These are phyloP conservation scores for Propithecus deckenii DNA, from an alignment of 2,797 vertebrate genomes.

Conservation along the genomic window DNA sequence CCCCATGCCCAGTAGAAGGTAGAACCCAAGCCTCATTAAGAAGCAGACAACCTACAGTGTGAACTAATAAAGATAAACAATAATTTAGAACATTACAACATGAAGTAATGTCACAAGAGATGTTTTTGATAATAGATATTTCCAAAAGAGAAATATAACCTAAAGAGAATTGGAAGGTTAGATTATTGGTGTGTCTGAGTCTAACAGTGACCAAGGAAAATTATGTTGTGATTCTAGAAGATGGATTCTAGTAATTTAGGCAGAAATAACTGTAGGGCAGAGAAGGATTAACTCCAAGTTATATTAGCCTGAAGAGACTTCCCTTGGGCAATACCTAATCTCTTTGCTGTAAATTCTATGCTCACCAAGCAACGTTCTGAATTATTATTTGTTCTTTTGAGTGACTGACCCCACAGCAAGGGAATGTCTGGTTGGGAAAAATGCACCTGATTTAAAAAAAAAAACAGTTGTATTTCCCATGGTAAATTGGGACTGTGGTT, in stretches of 20 bases:
- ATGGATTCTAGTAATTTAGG: slow-evolving; percentile 78
- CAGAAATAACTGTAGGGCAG: slow-evolving; percentile 70
- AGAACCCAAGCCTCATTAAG: slow-evolving; percentile 55
- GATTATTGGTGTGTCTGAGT: slow-evolving; percentile 8
- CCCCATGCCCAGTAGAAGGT: not conserved
- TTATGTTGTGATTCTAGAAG: slow-evolving; percentile 69
- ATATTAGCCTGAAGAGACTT: slow-evolving; percentile 73
- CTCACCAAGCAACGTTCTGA: slow-evolving; percentile 66
- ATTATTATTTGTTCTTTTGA: slow-evolving; percentile 76
- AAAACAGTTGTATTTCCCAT: slow-evolving; percentile 70
- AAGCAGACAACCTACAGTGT: slow-evolving; percentile 28
- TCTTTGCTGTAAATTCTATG: slow-evolving; percentile 71
- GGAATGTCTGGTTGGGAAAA: slow-evolving; percentile 59
- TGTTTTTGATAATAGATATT: slow-evolving; percentile 56
- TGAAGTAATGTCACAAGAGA: slow-evolving; percentile 46
- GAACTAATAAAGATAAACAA: slow-evolving; percentile 67
- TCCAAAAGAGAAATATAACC: slow-evolving; percentile 71
- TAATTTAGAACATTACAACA: slow-evolving; percentile 52
- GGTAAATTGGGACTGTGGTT: slow-evolving; percentile 62
- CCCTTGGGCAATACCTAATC: slow-evolving; percentile 73
- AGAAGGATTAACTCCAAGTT: slow-evolving; percentile 75
- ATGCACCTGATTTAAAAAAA: slow-evolving; percentile 70
- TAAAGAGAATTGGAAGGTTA: slow-evolving; percentile 63
- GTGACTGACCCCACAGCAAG: slow-evolving; percentile 59
- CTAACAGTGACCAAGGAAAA: slow-evolving; percentile 67